phyloP scores from a whole-genome alignment of 2,113 vertebrate species.

The Psephotus haematonotus region DNA sequence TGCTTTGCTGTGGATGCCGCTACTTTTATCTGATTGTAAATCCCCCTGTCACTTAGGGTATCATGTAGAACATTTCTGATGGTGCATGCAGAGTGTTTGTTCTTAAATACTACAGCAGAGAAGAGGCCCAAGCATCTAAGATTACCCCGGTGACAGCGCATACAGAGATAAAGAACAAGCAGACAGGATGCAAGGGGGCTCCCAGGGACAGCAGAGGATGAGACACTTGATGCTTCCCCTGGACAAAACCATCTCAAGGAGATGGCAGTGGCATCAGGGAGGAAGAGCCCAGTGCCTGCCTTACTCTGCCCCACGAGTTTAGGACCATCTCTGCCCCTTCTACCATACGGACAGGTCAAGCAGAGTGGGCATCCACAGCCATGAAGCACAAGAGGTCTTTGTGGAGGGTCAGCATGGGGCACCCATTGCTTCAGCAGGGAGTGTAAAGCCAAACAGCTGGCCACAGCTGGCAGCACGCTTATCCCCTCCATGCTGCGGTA shows the following conservation, averaged over 20 bases:
- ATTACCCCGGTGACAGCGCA: background rate
- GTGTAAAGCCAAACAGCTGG: background rate
- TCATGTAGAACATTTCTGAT: background rate
- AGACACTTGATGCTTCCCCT: background rate
- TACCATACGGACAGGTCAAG: background rate
- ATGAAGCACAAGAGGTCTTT: fast-evolving
- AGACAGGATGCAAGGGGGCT: background rate
- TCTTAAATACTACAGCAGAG: background rate
- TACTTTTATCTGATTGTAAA: background rate
- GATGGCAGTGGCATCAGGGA: background rate
- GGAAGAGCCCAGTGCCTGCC: background rate
- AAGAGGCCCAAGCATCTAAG: background rate
- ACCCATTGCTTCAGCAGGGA: background rate
- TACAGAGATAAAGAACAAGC: background rate
- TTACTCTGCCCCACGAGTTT: background rate
- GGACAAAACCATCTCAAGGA: background rate
- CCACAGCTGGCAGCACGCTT: constrained; percentile 1
- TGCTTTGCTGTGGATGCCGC: background rate
- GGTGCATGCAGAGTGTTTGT: background rate
- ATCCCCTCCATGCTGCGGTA: background rate
- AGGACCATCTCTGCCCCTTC: background rate
- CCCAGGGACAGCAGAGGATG: background rate
- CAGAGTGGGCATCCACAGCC: background rate
- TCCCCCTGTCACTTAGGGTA: background rate
- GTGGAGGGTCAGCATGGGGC: background rate